These are phyloP conservation scores for Puntigrus tetrazona DNA, from an alignment of 2,113 vertebrate species.

Conservation along the genomic window DNA sequence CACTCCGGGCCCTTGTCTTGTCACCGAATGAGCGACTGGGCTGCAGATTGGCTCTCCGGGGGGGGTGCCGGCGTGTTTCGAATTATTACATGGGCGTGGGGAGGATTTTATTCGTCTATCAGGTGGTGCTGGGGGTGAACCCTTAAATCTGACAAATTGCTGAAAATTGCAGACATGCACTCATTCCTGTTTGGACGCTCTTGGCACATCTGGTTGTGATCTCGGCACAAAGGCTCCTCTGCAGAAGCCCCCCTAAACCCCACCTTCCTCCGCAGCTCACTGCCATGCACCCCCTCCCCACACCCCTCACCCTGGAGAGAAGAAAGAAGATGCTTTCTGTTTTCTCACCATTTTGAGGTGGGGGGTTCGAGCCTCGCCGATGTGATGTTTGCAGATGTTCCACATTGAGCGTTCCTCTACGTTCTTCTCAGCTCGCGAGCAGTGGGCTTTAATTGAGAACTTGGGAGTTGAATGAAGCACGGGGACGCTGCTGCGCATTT, in stretches of 20 bases:
- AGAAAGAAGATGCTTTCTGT: conserved; percentile 33
- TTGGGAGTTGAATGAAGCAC: conserved; percentile 61
- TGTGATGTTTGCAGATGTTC: conserved; percentile 62
- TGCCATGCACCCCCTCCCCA: conserved; percentile 65
- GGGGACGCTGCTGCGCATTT: conserved; percentile 62
- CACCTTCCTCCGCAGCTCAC: conserved; percentile 7
- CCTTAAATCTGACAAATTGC: conserved; percentile 83
- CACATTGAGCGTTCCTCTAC: conserved; percentile 62
- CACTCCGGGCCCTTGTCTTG: conserved; percentile 58
- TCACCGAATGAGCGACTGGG: conserved; percentile 55
- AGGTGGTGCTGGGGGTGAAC: conserved; percentile 65
- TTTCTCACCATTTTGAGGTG: conserved; percentile 12
- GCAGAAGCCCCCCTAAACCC: conserved; percentile 61
- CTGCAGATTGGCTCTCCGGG: conserved; percentile 47
- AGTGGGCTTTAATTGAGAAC: conserved; percentile 66
- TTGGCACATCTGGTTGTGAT: conserved; percentile 81
- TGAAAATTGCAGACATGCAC: conserved; percentile 81
- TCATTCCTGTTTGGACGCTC: conserved; percentile 78
- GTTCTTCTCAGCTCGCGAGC: conserved; percentile 62
- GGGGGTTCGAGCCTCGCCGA: conserved; percentile 22
- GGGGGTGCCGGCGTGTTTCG: conserved; percentile 56
- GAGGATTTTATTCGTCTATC: conserved; percentile 72
- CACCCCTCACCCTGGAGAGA: conserved; percentile 50
- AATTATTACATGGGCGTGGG: conserved; percentile 59
- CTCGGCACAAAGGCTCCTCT: conserved; percentile 72